Percentiles rank a stretch among this genome's conserved stretches.
phyloP scores from a whole-genome alignment of 2,113 vertebrate species.

The Neopipo cinnamomea region DNA sequence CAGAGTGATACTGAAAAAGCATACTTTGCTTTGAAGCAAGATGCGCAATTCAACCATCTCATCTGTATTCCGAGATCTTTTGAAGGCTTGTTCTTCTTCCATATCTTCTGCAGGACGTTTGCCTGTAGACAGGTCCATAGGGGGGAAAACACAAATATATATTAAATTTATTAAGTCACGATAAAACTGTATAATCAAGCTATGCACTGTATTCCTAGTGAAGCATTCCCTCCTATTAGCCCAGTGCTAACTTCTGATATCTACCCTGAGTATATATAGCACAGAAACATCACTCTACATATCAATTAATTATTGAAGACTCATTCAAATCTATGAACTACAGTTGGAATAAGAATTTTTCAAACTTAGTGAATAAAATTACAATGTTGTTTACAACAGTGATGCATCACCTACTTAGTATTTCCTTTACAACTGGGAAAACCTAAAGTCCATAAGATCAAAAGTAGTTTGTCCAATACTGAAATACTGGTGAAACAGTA shows the following conservation, averaged over 20 bases:
- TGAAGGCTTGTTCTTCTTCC: slow-evolving; percentile 93
- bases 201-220: neutral
- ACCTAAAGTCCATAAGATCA: neutral
- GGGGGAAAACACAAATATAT: neutral
- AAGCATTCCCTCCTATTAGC: neutral
- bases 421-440: neutral
- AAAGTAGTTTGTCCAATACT: neutral
- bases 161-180: neutral
- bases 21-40: slow-evolving; percentile 97
- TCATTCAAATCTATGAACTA: neutral
- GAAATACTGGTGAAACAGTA: neutral
- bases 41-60: slow-evolving; percentile 95
- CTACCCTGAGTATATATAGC: neutral
- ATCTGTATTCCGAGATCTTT: slow-evolving; percentile 93
- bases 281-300: neutral
- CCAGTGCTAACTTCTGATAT: neutral
- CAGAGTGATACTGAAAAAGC: neutral
- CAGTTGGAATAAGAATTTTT: neutral
- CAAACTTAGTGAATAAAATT: neutral
- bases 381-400: neutral
- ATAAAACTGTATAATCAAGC: neutral
- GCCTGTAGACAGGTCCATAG: slow-evolving; percentile 75
- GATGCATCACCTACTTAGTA: neutral
- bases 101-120: slow-evolving; percentile 95
- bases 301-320: neutral